Base-by-base conservation (phyloP, 2,797 vertebrate genomes). In the Onychomys leucogaster region DNA sequence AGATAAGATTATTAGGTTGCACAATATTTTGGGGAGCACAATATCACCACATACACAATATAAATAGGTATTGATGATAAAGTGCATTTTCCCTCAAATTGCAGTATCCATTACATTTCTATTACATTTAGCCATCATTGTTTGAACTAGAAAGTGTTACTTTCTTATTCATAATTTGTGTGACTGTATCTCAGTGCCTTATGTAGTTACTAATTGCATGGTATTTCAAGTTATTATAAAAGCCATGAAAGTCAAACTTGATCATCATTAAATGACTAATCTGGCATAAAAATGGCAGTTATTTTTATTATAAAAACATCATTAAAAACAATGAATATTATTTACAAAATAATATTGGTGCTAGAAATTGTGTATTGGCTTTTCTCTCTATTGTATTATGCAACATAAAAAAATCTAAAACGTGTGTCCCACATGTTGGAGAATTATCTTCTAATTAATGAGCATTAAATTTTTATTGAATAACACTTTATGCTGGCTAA, bases 231-330 rank as follows among this genome's bases (percentile, higher is more conserved):
- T 55, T 55, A 71, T 88, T 90, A 73, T 59, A 55, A 90, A 75
- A 59, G 3, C 1, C 19, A 10, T 19, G 19, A 32, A 86, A 71
- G 12, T 46, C 14, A 46, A 90, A 41, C 94, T 94, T 85, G 3
- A 6, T 73, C 5, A 41, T 49, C 25, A 83, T 55, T 78, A 89
- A 94, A 4, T 80, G 92, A 91, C 41, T 76, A 81, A 2, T 87
- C 34, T 97, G 7, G 49, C 5, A 55, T 83, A 76, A 78, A 93
- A 65, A 59, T 21, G 27, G 2, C 1, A 67, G 2, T 65, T 97
- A 77, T n/a, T 73, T 77, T 92, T 73, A 93, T 82, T 90, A 82
- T 69, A 83, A 71, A 87, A 90, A 43, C 88, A 2, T 14, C n/a
- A 71, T 80, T 10, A 71, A 76, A 90, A 90, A 80, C 65, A 83